These are phyloP conservation scores for Fulmarus glacialis DNA, from an alignment of 2,113 vertebrate species.

Conservation along the genomic window DNA sequence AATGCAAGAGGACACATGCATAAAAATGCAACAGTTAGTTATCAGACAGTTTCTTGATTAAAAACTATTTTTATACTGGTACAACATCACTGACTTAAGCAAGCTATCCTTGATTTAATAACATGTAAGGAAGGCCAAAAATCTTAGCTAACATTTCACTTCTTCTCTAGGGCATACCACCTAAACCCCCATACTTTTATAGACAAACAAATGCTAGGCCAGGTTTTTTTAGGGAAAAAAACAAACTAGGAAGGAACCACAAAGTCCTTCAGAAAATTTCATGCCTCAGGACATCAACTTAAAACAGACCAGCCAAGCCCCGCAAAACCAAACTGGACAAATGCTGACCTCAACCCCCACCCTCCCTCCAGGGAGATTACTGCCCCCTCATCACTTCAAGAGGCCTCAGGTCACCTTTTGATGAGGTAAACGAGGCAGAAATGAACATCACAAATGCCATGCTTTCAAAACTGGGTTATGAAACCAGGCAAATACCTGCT, in stretches of 20 bases:
- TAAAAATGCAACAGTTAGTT: rapidly evolving
- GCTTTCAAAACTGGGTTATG: neutral
- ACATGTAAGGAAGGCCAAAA: neutral
- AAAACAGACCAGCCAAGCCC: neutral
- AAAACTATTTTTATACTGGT: neutral
- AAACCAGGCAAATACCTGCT: neutral
- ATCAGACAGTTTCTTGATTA: neutral
- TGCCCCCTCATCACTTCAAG: too few relatives aligned
- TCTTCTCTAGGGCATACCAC: neutral
- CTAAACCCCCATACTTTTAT: rapidly evolving
- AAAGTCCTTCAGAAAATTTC: neutral
- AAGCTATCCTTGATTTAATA: neutral
- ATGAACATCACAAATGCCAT: rapidly evolving
- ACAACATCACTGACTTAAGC: neutral
- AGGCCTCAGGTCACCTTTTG: rapidly evolving
- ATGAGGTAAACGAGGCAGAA: neutral
- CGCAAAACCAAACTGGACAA: neutral
- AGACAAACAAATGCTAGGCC: neutral
- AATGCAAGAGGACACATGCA: rapidly evolving
- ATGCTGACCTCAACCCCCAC: rapidly evolving
- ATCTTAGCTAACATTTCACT: neutral
- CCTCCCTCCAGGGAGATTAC: rapidly evolving
- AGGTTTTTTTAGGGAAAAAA: neutral
- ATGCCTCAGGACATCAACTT: neutral
- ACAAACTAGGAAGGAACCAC: rapidly evolving